Conservation (phyloP, 2,888 invertebrate species). For the Smittia aterrima region DNA sequence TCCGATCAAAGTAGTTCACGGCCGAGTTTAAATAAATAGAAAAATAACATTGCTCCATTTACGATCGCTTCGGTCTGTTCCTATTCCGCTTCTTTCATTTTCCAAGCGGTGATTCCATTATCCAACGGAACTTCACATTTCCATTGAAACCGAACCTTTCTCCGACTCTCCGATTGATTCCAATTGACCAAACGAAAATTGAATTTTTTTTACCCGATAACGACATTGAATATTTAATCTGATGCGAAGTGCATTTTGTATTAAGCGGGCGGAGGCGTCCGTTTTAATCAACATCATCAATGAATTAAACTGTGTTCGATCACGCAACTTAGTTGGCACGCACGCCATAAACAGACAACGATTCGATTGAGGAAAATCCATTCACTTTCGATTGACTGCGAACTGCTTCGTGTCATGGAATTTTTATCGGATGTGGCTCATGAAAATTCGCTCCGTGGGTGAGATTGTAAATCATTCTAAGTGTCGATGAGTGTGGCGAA, state of each 20-base stretch:
- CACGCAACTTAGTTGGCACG: neutral
- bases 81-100: neutral
- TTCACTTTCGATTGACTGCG: slow-evolving; percentile 15
- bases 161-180: neutral
- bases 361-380: neutral
- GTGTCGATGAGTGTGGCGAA: neutral
- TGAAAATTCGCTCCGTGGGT: neutral
- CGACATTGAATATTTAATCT: neutral
- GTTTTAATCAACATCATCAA: neutral
- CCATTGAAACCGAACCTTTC: neutral
- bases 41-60: neutral
- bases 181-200: neutral
- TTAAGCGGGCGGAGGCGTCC: neutral
- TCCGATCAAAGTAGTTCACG: no score
- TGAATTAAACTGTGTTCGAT: neutral
- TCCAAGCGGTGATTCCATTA: neutral
- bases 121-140: neutral
- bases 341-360: neutral
- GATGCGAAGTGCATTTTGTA: slow-evolving; percentile 4
- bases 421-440: no score
- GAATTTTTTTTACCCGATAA: neutral
- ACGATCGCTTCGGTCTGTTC: neutral
- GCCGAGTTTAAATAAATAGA: no score
- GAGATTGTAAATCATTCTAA: neutral
- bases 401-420: slow-evolving; percentile 1